These are phyloP conservation scores for Aurelia sp. DNA, from an alignment of 30 jellyfish, hydroid and myxozoan species.

Conservation along the genomic window DNA sequence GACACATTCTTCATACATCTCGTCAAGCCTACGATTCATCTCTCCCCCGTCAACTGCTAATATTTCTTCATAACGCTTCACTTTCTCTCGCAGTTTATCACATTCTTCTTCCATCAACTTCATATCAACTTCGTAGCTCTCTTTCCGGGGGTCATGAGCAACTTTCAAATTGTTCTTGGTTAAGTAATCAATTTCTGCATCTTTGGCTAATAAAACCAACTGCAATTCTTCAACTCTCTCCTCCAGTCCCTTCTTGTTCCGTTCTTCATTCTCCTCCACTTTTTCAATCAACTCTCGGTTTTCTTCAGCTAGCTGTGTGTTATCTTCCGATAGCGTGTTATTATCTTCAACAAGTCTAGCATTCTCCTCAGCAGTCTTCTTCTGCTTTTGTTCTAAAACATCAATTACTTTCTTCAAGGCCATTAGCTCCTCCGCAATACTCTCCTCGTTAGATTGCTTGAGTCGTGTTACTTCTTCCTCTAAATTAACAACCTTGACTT, in stretches of 20 bases:
- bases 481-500: conserved; percentile 6
- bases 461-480: conserved; percentile 33
- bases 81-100: conserved; percentile 24
- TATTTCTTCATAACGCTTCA: conserved; percentile 25
- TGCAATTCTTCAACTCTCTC: conserved; percentile 39
- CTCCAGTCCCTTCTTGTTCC: neutral
- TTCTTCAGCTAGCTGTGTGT: conserved; percentile 21
- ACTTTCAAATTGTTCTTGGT: neutral
- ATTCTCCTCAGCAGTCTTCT: conserved; percentile 25
- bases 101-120: conserved; percentile 39
- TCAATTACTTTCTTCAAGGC: conserved; percentile 75
- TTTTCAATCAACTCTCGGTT: neutral
- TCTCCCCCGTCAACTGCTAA: conserved; percentile 39
- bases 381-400: conserved; percentile 58
- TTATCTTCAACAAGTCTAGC: conserved; percentile 38
- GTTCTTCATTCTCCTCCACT: neutral
- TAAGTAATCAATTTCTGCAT: conserved; percentile 40
- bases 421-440: conserved; percentile 77
- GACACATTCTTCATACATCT: conserved; percentile 49
- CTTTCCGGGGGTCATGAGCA: conserved; percentile 18
- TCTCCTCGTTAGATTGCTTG: conserved; percentile 51
- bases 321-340: conserved; percentile 24
- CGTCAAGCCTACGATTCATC: conserved; percentile 60
- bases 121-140: conserved; percentile 33
- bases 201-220: conserved; percentile 13